A percentile compares a stretch with the other conserved stretches of the same genome.
Evolutionary conservation across 1,140 invertebrate genomes (phyloP).

Genomic region (Bombus balteatus): DNA sequence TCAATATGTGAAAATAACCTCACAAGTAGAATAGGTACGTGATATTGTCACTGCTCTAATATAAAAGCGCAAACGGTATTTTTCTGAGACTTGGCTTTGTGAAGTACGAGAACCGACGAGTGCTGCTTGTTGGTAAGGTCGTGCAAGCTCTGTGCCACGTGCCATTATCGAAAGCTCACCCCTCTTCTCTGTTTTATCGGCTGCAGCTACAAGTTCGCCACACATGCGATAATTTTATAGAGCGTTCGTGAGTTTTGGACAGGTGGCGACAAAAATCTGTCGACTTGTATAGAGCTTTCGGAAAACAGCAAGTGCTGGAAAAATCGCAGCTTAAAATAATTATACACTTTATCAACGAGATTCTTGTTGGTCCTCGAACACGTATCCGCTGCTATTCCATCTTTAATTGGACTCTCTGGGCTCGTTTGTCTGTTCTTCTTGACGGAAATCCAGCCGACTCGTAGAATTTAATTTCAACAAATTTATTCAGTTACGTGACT

Average conservation of each 20-base stretch:
- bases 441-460: background rate
- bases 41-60: background rate
- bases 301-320: background rate
- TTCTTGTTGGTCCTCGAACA: slow-evolving; percentile 35
- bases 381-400: slow-evolving; percentile 39
- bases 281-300: background rate
- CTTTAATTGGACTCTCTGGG: slow-evolving; percentile 42
- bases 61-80: too few species aligned
- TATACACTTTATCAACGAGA: slow-evolving; percentile 32
- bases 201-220: background rate
- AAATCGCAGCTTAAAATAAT: slow-evolving; percentile 35
- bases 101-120: background rate
- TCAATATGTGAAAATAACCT: background rate
- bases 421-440: background rate
- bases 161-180: background rate
- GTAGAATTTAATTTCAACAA: slow-evolving; percentile 30
- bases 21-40: slow-evolving; percentile 1
- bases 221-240: background rate
- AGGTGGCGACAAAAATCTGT: slow-evolving; percentile 27
- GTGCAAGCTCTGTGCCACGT: slow-evolving; percentile 14
- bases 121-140: slow-evolving; percentile 32
- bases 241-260: background rate
- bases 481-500: slow-evolving; percentile 49
- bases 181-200: slow-evolving; percentile 31
- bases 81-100: background rate